phyloP scores from a whole-genome alignment of 2,797 vertebrate genomes.

The Morelia viridis region DNA sequence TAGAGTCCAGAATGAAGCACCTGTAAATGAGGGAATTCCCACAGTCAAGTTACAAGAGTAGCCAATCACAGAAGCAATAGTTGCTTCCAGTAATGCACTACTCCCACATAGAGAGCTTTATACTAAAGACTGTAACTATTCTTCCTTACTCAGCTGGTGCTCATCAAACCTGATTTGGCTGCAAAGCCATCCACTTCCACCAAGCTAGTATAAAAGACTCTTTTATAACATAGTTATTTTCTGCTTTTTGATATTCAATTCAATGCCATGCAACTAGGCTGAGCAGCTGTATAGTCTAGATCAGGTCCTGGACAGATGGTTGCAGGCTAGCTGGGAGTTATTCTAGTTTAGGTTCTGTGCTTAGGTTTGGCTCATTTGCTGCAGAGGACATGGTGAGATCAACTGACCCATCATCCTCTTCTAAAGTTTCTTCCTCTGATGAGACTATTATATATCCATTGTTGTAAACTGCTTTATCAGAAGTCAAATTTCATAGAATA shows the following conservation, averaged over 20 bases:
- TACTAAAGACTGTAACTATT: neutral
- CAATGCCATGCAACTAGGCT: neutral
- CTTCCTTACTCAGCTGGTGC: neutral
- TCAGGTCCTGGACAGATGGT: neutral
- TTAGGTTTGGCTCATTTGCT: neutral
- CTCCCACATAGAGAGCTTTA: neutral
- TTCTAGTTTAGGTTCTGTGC: neutral
- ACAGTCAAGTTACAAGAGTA: neutral
- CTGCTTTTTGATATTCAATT: neutral
- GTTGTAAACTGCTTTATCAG: neutral
- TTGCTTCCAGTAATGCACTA: neutral
- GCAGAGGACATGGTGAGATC: neutral
- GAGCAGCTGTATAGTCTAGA: neutral
- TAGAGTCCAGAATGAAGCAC: neutral
- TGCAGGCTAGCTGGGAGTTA: neutral
- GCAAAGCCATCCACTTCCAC: neutral
- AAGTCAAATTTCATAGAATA: neutral
- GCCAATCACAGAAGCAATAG: neutral
- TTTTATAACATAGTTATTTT: neutral
- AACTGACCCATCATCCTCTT: neutral
- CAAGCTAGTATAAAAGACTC: neutral
- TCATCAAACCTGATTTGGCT: neutral
- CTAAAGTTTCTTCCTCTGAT: neutral
- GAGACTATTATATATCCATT: neutral
- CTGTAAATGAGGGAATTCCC: neutral